Evolutionary conservation across 1,140 invertebrate species (phyloP).

Genomic region (Aphis gossypii): DNA sequence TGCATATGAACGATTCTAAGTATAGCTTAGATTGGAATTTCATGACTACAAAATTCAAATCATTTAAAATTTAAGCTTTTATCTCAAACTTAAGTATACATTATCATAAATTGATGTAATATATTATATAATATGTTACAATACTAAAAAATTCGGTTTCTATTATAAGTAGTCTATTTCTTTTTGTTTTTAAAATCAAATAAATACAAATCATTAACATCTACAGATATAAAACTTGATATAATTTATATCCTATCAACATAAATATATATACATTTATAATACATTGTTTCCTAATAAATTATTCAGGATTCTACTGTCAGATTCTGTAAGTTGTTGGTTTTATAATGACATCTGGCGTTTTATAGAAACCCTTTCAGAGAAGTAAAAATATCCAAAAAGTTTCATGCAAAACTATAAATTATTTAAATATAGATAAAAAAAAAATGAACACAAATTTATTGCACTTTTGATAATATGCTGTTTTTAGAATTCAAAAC

Average conservation of each 20-base stretch:
- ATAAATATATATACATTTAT: neutral
- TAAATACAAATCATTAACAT: neutral
- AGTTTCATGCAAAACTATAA: neutral
- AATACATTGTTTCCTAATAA: neutral
- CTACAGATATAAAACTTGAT: neutral
- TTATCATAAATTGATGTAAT: neutral
- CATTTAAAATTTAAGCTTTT: neutral
- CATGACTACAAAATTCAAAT: neutral
- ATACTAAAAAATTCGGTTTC: neutral
- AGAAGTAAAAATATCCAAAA: neutral
- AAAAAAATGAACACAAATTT: neutral
- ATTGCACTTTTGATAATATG: neutral
- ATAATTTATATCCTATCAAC: neutral
- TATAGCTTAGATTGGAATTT: neutral
- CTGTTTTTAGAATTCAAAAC: neutral
- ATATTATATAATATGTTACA: neutral
- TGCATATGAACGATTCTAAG: neutral
- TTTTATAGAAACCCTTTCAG: neutral
- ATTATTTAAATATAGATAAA: conserved; percentile 1
- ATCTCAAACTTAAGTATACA: neutral
- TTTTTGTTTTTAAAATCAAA: neutral
- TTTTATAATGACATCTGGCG: conserved; percentile 11
- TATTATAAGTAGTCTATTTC: neutral
- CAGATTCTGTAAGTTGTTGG: neutral
- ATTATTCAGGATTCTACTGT: conserved; percentile 6